Evolutionary conservation across 2,113 vertebrate genomes (phyloP).

Genomic region (Asarcornis scutulata): DNA sequence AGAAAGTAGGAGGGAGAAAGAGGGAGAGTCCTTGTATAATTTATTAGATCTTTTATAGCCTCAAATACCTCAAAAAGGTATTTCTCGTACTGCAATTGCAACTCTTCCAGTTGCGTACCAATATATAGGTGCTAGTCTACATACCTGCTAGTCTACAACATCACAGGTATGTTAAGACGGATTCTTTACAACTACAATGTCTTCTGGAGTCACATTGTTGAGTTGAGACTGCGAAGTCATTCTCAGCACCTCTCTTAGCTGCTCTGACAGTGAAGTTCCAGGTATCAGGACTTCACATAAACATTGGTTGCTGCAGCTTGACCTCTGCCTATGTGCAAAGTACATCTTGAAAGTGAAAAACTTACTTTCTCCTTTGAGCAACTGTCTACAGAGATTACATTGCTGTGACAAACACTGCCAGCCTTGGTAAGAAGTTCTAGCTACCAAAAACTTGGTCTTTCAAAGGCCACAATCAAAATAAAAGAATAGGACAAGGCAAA

Average conservation of each 20-base stretch:
- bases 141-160: neutral
- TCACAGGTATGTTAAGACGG: too few species aligned
- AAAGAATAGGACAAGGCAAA: neutral
- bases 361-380: neutral
- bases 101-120: neutral
- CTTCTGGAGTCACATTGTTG: neutral
- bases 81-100: neutral
- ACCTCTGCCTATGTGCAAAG: neutral
- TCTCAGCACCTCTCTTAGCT: neutral
- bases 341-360: neutral
- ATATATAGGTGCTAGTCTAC: neutral
- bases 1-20: neutral
- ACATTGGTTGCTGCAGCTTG: neutral
- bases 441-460: neutral
- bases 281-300: neutral
- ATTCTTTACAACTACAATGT: neutral
- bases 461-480: neutral
- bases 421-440: neutral
- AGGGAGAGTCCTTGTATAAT: neutral
- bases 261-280: neutral
- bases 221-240: neutral
- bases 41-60: neutral
- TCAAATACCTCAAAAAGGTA: neutral
- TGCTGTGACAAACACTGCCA: neutral
- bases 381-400: neutral